phyloP scores from a whole-genome alignment of 2,888 invertebrate genomes.

The Thymelicus lineola region DNA sequence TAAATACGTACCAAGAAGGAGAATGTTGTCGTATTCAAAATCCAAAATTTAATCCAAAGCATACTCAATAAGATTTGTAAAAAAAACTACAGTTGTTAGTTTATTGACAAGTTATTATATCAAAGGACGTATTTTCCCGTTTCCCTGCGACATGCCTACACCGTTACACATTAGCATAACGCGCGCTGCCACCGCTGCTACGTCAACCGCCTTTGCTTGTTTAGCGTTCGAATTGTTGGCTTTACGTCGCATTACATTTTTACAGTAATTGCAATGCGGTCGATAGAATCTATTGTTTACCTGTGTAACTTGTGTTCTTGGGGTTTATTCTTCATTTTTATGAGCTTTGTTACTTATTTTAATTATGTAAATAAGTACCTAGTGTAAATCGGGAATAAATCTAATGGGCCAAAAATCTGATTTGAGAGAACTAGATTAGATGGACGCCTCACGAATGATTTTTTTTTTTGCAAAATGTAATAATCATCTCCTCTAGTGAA shows the following conservation, averaged over 20 bases:
- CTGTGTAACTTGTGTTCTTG: not conserved
- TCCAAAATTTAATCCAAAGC: too few species aligned
- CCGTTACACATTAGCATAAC: conserved; percentile 67
- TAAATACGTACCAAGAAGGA: too few species aligned
- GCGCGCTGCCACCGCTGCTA: conserved; percentile 14
- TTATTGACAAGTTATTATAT: not conserved
- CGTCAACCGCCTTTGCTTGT: conserved; percentile 29
- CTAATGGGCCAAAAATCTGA: too few species aligned
- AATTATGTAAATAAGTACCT: too few species aligned
- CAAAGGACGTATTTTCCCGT: not conserved
- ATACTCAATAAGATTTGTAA: not conserved
- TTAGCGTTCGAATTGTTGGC: conserved; percentile 24
- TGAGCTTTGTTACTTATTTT: not conserved
- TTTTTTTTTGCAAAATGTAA: too few species aligned
- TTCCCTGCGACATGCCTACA: conserved; percentile 42
- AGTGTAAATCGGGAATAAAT: too few species aligned
- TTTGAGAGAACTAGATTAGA: too few species aligned
- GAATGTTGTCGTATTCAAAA: too few species aligned
- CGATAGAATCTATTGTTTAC: conserved; percentile 9
- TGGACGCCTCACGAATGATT: too few species aligned
- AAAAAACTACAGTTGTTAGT: not conserved
- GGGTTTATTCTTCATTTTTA: conserved; percentile 1
- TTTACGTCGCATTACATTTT: conserved; percentile 28
- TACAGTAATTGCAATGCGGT: conserved; percentile 16
- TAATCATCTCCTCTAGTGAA: too few species aligned